Evolutionary conservation across 2,113 vertebrate genomes (phyloP).

Genomic region (Lophura nycthemera): DNA sequence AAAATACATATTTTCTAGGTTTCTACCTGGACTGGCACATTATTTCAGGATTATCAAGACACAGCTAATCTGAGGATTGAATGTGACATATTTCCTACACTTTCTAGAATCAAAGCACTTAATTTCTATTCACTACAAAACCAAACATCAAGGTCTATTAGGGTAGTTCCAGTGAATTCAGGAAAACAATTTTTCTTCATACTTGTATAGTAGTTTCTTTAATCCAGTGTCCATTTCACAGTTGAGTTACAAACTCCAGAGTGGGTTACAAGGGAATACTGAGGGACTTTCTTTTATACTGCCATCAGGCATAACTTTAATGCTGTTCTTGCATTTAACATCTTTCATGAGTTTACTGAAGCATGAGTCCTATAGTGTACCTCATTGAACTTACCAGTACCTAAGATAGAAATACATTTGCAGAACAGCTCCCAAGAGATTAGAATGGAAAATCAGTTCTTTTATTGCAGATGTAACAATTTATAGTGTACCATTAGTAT

Average conservation of each 20-base stretch:
- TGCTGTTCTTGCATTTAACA: constrained; percentile 28
- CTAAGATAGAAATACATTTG: constrained; percentile 36
- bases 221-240: constrained; percentile 20
- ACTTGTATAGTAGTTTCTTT: background rate
- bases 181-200: background rate
- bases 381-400: constrained; percentile 9
- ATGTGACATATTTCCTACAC: background rate
- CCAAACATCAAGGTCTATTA: background rate
- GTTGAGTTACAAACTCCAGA: background rate
- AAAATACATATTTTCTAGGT: too few species aligned
- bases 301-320: background rate
- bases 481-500: constrained; percentile 10
- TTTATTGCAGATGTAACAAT: constrained; percentile 48
- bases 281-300: background rate
- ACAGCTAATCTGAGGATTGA: background rate
- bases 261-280: background rate
- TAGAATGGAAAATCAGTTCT: constrained; percentile 52
- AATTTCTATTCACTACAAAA: fast-evolving
- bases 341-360: constrained; percentile 25
- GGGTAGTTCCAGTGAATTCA: background rate
- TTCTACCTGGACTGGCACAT: background rate
- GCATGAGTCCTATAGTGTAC: background rate
- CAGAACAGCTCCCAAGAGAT: constrained; percentile 15
- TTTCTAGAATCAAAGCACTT: background rate
- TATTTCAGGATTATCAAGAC: background rate